Percentiles rank a stretch among this genome's conserved stretches.
phyloP scores from a whole-genome alignment of 2,113 vertebrate species.

The chimpanzee (Pan troglodytes) region DNA sequence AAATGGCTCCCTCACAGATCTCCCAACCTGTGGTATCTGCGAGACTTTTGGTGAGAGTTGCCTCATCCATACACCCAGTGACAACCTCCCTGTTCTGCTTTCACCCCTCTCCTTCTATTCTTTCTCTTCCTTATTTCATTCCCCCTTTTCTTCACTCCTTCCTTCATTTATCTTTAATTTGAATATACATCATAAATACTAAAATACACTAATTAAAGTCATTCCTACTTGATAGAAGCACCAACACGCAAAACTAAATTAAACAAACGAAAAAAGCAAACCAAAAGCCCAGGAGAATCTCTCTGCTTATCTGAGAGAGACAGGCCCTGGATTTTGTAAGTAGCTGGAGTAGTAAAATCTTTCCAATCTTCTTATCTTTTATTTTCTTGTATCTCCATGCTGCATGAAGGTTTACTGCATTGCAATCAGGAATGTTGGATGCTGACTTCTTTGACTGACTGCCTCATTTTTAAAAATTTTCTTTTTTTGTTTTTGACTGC shows the following conservation, averaged over 20 bases:
- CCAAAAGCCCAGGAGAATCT: background rate
- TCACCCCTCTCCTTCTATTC: background rate
- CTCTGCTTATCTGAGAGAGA: too few relatives aligned
- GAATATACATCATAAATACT: background rate
- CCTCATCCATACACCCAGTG: background rate
- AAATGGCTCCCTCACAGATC: background rate
- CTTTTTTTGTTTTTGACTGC: background rate
- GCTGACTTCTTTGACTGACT: background rate
- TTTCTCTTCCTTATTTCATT: background rate
- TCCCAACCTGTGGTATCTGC: background rate
- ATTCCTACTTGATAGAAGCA: background rate
- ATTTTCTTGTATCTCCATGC: background rate
- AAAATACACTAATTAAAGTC: background rate
- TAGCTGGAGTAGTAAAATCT: background rate
- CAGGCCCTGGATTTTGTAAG: background rate
- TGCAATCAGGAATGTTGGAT: background rate
- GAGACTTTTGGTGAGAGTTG: too few relatives aligned
- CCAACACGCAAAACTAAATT: background rate
- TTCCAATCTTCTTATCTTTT: background rate
- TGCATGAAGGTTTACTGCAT: too few relatives aligned
- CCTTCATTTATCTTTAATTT: background rate
- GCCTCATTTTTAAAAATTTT: background rate
- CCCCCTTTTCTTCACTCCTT: background rate
- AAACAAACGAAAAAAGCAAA: background rate
- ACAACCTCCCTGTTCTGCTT: background rate